Conservation (phyloP, 2,888 invertebrate species). For the Periphyllus acericola region DNA sequence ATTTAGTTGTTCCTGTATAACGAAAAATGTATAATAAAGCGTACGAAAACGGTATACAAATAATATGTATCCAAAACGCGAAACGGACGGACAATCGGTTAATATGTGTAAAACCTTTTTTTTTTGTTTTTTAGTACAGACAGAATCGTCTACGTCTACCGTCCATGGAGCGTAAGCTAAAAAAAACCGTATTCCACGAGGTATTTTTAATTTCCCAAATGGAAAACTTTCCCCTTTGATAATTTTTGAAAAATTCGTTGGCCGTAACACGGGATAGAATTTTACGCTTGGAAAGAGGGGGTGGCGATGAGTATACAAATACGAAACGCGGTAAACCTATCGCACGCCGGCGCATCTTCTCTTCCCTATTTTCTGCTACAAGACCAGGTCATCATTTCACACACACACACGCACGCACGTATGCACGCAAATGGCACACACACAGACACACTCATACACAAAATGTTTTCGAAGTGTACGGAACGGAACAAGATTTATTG, state of each 20-base stretch:
- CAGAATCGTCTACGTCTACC: not conserved
- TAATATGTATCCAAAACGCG: not conserved
- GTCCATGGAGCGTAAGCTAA: not conserved
- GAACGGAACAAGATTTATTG: constrained; percentile 52
- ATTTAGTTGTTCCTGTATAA: not conserved
- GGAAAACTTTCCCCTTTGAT: constrained; percentile 39
- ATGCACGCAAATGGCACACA: too few species aligned
- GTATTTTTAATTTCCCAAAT: constrained; percentile 54
- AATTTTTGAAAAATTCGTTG: constrained; percentile 42
- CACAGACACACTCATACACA: not conserved
- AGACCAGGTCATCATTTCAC: constrained; percentile 23
- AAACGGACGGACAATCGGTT: not conserved
- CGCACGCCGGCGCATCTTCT: not conserved
- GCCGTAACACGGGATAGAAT: constrained; percentile 8
- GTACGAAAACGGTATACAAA: not conserved
- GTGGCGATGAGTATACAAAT: not conserved
- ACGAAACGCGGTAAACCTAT: not conserved
- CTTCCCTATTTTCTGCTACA: constrained; percentile 5
- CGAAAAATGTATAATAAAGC: not conserved
- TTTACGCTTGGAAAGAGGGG: not conserved
- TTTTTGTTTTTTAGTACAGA: not conserved
- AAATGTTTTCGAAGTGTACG: constrained; percentile 30
- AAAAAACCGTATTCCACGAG: not conserved
- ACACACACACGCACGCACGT: too few species aligned
- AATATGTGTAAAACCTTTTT: not conserved